A percentile compares a stretch with the other conserved stretches of the same genome.
These are phyloP conservation scores for Panopea generosa DNA, from an alignment of 2,888 invertebrate genomes.

Conservation along the genomic window DNA sequence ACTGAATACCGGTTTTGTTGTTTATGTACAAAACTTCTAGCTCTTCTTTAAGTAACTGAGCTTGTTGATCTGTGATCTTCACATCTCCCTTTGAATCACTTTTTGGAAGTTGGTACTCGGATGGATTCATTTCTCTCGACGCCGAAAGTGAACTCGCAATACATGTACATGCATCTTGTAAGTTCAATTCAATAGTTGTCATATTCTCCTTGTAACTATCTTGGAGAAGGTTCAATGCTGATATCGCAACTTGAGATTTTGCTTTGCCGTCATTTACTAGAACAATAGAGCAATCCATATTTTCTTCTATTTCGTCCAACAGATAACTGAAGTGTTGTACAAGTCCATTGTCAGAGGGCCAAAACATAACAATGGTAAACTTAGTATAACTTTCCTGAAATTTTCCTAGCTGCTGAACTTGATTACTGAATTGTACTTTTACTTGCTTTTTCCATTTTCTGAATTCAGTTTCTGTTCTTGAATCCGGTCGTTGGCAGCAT, in stretches of 20 bases:
- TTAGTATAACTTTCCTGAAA: constrained; percentile 58
- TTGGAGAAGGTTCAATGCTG: background rate
- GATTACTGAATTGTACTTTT: background rate
- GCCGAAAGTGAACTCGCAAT: constrained; percentile 19
- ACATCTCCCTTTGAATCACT: constrained; percentile 6
- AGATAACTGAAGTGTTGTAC: background rate
- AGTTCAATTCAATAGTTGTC: constrained; percentile 3
- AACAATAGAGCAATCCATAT: constrained; percentile 2
- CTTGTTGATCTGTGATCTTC: constrained; percentile 38
- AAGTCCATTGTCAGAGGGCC: constrained; percentile 24
- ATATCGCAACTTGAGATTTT: background rate
- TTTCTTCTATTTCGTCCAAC: constrained; percentile 7
- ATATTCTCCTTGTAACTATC: constrained; percentile 7
- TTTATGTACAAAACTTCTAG: constrained; percentile 46
- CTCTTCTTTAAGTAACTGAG: constrained; percentile 44
- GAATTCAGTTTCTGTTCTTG: constrained; percentile 32
- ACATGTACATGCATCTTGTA: constrained; percentile 27
- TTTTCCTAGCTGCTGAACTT: constrained; percentile 45
- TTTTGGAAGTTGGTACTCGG: constrained; percentile 24
- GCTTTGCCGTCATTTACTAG: constrained; percentile 12
- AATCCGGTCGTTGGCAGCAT: constrained; percentile 60
- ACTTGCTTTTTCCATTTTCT: constrained; percentile 52
- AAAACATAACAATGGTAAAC: constrained; percentile 37
- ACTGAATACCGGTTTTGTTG: constrained; percentile 15
- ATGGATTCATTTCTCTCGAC: background rate